Evolutionary conservation across 30 jellyfish, hydroid and myxozoan species (phyloP), one percentile per base, ranked within the genome.

Genomic region (Hydractinia echinata): DNA sequence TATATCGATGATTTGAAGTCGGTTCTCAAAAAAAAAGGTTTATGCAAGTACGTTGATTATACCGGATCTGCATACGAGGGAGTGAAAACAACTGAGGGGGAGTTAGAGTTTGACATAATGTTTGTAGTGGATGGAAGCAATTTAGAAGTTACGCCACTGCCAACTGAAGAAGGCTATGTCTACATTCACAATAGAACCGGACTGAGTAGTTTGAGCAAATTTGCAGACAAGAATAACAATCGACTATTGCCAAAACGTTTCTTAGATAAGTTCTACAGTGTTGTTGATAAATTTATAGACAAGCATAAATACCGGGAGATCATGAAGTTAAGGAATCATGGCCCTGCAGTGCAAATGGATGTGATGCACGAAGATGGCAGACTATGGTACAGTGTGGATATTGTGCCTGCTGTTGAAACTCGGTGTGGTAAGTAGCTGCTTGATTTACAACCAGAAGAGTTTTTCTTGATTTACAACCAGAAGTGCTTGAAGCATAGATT

Each of bases 331-430:
- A 71, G 60, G 67, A 30, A 71, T 30, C 81, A 71, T 50, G 81
- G 81, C 10, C 81, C 81, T 20, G 81, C 81, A 3, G 81, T 71
- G 10, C 81, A 71, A 52, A 20, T 71, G 55, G 81, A 71, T 19
- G 60, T 71, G 60, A 71, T 19, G n/a, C 30, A 50, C 10, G 1
- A 71, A 71, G 66, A 71, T 8, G 60, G 60, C 1, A 8, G 60
- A 39, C 4, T 71, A 20, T 71, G 81, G 81, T 71, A 71, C 60
- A 9, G 81, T 71, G 81, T 71, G 7, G 81, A 71, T 19, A 20
- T 71, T 3, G 55, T 71, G 68, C 81, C 81, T 71, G 55, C 81
- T 8, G n/a, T 71, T n/a, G 67, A 71, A 52, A 50, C 50, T 14
- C 30, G 39, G 4, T 54, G 55, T 20, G 5, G 15, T 16, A 58